Base-by-base conservation (phyloP, 2,888 invertebrate species). In the Terebella lapidaria region DNA sequence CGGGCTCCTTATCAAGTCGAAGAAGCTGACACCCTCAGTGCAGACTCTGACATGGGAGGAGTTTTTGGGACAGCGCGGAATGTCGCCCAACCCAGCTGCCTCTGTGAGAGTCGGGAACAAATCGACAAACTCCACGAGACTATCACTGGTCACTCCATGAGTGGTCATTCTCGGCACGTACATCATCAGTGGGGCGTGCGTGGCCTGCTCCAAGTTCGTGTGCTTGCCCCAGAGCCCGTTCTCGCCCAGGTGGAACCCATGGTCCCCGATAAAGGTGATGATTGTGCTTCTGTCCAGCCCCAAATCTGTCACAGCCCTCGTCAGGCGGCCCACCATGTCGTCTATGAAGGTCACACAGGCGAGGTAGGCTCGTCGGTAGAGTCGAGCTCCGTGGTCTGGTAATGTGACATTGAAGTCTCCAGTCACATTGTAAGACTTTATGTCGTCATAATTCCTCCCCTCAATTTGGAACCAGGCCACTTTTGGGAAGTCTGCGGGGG, bases 111-210 rank as follows among this genome's bases (percentile, higher is more conserved):
- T 71, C 1, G 72, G 72, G 51, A 70, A 71, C 1, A 72, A 56
- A 52, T 72, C 72, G 10, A 72, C 70, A 56, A 70, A 70, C 56
- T 72, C 71, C 10, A 67, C 65, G 3, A 72, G 59, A 2, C 67
- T 67, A 2, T 63, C 64, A 1, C 64, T 59, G 2, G 68, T 69
- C 2, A 49, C 25, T 5, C 56, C 56, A 4, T 56, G 26, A 45
- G 66, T 67, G 0, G 72, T 71, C n/a, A 66, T 24, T 29, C 71
- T 71, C 3, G 73, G 73, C 18, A 72, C 57, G 42, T 54, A 63
- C 2, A 72, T 56, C 67, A 72, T 68, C 67, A 71, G 65, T 1
- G 72, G 72, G 4, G 69, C 70, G 42, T 69, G 71, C 1, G 70
- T 68, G 0, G 69, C 63, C 0, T 68, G 54, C 52, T 73, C 70